Conservation (phyloP, 1,140 invertebrate genomes). For the Bombus superbus region DNA sequence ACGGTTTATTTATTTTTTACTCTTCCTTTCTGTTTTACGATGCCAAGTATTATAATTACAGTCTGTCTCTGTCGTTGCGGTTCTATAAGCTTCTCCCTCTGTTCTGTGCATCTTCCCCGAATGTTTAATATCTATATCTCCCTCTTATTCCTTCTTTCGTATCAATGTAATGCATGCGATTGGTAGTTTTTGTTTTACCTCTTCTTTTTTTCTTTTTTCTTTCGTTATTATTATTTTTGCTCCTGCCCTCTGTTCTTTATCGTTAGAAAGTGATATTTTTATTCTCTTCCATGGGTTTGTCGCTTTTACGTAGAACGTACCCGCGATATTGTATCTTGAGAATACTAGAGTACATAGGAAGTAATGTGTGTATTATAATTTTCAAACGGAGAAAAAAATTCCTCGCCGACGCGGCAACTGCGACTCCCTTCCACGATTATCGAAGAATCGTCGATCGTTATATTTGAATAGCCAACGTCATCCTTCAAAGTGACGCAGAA, state of each 20-base stretch:
- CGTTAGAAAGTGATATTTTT: constrained; percentile 6
- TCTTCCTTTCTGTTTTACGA: background rate
- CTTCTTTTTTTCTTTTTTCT: background rate
- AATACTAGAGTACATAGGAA: background rate
- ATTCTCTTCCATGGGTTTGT: background rate
- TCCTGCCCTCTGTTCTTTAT: background rate
- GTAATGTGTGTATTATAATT: constrained; percentile 12
- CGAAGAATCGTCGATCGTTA: too few species aligned
- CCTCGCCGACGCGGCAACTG: background rate
- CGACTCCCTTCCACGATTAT: too few species aligned
- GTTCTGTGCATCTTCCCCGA: constrained; percentile 3
- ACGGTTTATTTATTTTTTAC: background rate
- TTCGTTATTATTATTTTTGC: background rate
- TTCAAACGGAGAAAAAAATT: background rate
- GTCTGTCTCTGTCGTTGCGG: background rate
- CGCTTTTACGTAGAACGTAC: constrained; percentile 14
- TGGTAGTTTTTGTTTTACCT: constrained; percentile 1
- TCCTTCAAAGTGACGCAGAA: background rate
- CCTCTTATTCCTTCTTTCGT: background rate
- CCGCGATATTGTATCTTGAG: constrained; percentile 1
- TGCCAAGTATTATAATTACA: background rate
- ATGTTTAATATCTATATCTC: background rate
- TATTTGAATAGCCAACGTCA: too few species aligned
- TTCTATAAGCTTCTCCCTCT: constrained; percentile 19
- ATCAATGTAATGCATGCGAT: constrained; percentile 21